Percentiles rank a stretch among this genome's conserved stretches.
Evolutionary conservation across 2,113 vertebrate genomes (phyloP).

Genomic region (Bubalus kerabau): DNA sequence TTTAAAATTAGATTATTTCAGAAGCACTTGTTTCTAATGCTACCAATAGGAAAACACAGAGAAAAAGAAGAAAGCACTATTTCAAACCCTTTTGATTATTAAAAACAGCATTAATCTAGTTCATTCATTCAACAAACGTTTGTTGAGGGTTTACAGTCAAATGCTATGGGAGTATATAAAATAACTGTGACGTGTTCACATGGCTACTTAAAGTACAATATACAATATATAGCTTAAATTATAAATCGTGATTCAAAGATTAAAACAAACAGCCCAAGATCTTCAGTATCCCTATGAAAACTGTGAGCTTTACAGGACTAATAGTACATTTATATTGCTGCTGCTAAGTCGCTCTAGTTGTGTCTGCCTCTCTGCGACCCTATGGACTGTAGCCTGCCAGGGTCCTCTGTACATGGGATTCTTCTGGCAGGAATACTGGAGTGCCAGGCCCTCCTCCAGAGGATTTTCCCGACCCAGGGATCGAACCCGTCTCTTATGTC

Average conservation of each 20-base stretch:
- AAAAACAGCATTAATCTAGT: not conserved
- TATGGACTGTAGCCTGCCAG: not conserved
- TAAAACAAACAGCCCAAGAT: not conserved
- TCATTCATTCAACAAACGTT: not conserved
- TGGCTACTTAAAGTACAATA: not conserved
- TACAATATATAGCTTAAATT: not conserved
- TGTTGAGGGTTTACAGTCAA: not conserved
- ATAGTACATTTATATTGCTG: not conserved
- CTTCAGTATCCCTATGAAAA: not conserved
- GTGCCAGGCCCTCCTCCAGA: not conserved
- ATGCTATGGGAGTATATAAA: not conserved
- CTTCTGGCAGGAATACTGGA: not conserved
- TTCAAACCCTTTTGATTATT: not conserved
- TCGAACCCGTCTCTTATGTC: accelerated
- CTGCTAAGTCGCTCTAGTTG: not conserved
- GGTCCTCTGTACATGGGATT: not conserved
- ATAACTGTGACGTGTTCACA: not conserved
- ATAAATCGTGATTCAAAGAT: not conserved
- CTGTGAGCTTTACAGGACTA: not conserved
- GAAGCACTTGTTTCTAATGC: conserved; percentile 1
- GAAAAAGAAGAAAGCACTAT: not conserved
- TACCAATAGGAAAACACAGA: not conserved
- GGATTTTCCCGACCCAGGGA: not conserved
- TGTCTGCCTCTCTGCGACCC: not conserved
- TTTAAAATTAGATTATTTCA: not conserved